Conservation (phyloP, 2,113 vertebrate species). For the Corapipo altera region DNA sequence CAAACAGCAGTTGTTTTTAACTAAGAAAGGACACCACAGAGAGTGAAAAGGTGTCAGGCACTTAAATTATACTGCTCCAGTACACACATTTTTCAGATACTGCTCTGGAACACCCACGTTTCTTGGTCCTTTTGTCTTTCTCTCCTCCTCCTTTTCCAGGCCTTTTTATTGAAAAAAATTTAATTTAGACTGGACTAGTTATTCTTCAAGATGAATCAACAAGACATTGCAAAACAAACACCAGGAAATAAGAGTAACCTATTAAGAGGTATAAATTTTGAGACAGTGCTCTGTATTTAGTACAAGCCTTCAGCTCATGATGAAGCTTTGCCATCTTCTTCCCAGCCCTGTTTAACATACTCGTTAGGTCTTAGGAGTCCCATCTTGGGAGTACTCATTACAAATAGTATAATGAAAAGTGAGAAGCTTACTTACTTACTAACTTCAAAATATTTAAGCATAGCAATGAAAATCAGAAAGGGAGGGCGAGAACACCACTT, state of each 20-base stretch:
- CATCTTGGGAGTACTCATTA: not conserved
- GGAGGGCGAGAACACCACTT: accelerated
- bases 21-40: not conserved
- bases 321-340: not conserved
- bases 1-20: not conserved
- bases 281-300: not conserved
- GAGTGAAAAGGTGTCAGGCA: not conserved
- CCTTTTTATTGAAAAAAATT: not conserved
- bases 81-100: not conserved
- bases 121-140: not conserved
- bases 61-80: not conserved
- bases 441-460: not conserved
- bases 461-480: not conserved
- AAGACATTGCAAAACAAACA: not conserved
- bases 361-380: not conserved
- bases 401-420: not conserved
- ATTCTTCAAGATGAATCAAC: not conserved
- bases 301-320: not conserved
- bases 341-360: not conserved
- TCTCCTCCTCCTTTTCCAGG: not conserved
- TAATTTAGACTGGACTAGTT: not conserved
- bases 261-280: not conserved
- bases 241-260: not conserved
- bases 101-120: not conserved
- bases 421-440: not conserved